These are phyloP conservation scores for Lutraria lutraria DNA, from an alignment of 2,888 invertebrate species.

Conservation along the genomic window DNA sequence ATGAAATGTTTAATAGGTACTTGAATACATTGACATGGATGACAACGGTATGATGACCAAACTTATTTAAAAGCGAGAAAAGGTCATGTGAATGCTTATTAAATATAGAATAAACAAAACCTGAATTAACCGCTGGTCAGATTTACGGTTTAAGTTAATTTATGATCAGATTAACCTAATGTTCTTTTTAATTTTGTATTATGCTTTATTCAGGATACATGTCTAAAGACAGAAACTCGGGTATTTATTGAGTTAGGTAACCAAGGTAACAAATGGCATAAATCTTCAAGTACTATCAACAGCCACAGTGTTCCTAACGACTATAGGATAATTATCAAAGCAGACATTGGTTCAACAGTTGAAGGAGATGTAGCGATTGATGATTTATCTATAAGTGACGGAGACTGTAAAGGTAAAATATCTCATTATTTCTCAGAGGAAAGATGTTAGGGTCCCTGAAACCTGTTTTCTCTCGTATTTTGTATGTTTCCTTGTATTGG, in stretches of 20 bases:
- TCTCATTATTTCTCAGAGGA: background rate
- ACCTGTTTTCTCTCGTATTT: background rate
- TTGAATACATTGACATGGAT: no score
- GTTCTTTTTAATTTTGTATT: no score
- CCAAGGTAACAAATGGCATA: slow-evolving; percentile 1
- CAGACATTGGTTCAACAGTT: slow-evolving; percentile 9
- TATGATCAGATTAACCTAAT: no score
- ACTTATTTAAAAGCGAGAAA: no score
- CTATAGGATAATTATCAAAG: slow-evolving; percentile 8
- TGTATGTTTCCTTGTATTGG: no score
- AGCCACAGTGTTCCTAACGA: background rate
- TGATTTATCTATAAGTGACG: background rate
- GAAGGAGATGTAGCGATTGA: slow-evolving; percentile 24
- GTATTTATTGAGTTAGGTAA: background rate
- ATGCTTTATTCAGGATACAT: slow-evolving; percentile 13
- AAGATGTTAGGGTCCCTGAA: background rate
- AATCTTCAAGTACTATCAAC: background rate
- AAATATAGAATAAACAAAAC: no score
- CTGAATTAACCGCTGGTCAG: no score
- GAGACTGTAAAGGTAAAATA: slow-evolving; percentile 13
- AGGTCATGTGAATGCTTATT: no score
- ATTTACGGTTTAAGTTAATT: no score
- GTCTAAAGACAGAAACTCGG: slow-evolving; percentile 7
- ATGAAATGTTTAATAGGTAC: no score
- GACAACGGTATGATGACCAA: no score